Conservation (phyloP, 1,140 invertebrate genomes). For the Eumeta japonica region DNA sequence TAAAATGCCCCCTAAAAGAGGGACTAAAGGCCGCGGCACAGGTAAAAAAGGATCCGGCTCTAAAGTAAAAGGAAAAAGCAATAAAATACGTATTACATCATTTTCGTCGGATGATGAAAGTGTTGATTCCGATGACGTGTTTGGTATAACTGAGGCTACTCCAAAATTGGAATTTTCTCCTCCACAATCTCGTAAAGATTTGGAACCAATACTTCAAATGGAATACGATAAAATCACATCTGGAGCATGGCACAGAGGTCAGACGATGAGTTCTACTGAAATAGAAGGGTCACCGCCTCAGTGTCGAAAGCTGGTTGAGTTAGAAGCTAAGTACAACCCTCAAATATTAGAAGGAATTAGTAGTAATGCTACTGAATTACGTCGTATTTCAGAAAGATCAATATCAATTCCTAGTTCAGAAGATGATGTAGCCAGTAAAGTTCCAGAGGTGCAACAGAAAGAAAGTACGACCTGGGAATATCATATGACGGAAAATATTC, state of each 20-base stretch:
- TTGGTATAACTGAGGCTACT: slow-evolving; percentile 68
- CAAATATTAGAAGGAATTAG: slow-evolving; percentile 61
- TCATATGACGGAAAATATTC: slow-evolving; percentile 60
- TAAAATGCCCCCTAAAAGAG: slow-evolving; percentile 57
- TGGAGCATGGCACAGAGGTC: slow-evolving; percentile 65
- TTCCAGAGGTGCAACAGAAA: slow-evolving; percentile 48
- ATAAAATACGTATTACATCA: slow-evolving; percentile 68
- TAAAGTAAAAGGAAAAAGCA: slow-evolving; percentile 57
- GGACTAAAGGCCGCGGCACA: slow-evolving; percentile 54
- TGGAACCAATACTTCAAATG: slow-evolving; percentile 67
- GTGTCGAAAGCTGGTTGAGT: slow-evolving; percentile 59
- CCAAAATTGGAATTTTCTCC: slow-evolving; percentile 69
- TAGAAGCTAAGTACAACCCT: slow-evolving; percentile 62
- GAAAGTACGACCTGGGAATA: slow-evolving; percentile 61
- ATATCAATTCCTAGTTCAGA: slow-evolving; percentile 71
- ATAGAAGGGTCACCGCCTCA: slow-evolving; percentile 70
- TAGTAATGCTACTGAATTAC: slow-evolving; percentile 61
- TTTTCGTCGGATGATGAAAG: slow-evolving; percentile 72
- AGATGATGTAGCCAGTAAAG: slow-evolving; percentile 60
- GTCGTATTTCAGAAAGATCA: slow-evolving; percentile 67
- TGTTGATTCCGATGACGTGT: slow-evolving; percentile 70
- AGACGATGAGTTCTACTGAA: slow-evolving; percentile 72
- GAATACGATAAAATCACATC: slow-evolving; percentile 68
- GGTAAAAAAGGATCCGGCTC: slow-evolving; percentile 56
- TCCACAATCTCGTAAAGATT: slow-evolving; percentile 68